phyloP scores from a whole-genome alignment of 1,140 invertebrate genomes.

The Drosophila albomicans region DNA sequence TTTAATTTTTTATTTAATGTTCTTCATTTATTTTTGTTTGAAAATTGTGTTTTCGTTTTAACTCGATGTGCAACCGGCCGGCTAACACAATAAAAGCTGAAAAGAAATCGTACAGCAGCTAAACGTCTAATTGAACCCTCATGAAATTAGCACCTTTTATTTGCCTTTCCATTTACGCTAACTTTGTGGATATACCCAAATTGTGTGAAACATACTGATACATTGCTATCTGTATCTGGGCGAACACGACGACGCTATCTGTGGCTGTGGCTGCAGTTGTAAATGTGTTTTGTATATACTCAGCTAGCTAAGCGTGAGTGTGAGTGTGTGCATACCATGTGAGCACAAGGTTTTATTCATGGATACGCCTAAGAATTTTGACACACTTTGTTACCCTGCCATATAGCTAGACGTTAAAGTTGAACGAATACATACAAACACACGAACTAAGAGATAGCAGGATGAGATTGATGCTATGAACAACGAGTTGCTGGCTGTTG shows the following conservation, averaged over 20 bases:
- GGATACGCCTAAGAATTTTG: constrained; percentile 78
- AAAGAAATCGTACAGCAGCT: constrained; percentile 66
- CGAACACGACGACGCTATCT: constrained; percentile 40
- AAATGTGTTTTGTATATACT: constrained; percentile 19
- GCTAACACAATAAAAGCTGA: constrained; percentile 26
- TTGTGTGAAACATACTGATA: constrained; percentile 55
- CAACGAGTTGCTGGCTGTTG: constrained; percentile 38
- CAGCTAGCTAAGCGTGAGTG: constrained; percentile 18
- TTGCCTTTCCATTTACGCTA: constrained; percentile 74
- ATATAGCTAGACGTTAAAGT: constrained; percentile 13
- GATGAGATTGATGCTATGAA: constrained; percentile 5
- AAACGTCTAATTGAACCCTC: constrained; percentile 80
- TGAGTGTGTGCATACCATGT: constrained; percentile 20
- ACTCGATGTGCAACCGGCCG: constrained; percentile 5
- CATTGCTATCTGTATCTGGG: constrained; percentile 47
- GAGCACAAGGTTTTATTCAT: constrained; percentile 46
- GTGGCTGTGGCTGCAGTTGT: constrained; percentile 33
- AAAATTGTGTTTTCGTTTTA: not conserved
- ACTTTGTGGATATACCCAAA: constrained; percentile 66
- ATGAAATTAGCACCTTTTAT: constrained; percentile 84
- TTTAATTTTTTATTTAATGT: not conserved
- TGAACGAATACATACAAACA: constrained; percentile 44
- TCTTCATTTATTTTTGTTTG: not conserved
- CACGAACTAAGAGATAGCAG: constrained; percentile 35
- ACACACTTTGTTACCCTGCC: constrained; percentile 67